These are phyloP conservation scores for Epiblema foenella DNA, from an alignment of 2,888 invertebrate species.

Conservation along the genomic window DNA sequence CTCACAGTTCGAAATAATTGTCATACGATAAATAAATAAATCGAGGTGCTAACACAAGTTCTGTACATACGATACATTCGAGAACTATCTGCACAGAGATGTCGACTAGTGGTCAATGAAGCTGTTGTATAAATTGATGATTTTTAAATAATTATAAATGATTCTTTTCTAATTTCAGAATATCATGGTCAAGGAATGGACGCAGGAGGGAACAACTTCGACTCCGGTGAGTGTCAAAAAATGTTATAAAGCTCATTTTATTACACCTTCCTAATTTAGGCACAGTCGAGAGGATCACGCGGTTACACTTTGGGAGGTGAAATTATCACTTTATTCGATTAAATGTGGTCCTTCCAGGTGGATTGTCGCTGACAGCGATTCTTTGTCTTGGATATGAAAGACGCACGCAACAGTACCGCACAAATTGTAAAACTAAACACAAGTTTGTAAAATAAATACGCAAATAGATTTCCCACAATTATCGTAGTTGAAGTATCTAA, in stretches of 20 bases:
- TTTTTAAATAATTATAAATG: neutral
- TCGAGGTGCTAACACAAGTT: neutral
- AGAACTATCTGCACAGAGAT: too few species aligned
- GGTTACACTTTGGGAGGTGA: neutral
- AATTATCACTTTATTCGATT: neutral
- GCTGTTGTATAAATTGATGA: too few species aligned
- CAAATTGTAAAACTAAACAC: too few species aligned
- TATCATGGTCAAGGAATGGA: conserved; percentile 93
- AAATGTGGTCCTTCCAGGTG: neutral
- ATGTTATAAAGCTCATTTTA: too few species aligned
- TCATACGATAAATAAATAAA: too few species aligned
- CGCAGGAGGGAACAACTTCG: conserved; percentile 91
- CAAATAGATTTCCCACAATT: neutral
- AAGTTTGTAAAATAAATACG: neutral
- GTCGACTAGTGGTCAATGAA: too few species aligned
- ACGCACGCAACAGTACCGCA: too few species aligned
- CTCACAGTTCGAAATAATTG: too few species aligned
- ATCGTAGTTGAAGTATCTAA: conserved; percentile 1
- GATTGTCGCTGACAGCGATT: neutral
- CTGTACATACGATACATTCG: too few species aligned
- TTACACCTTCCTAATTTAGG: neutral
- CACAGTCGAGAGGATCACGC: neutral
- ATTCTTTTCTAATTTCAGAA: conserved; percentile 83
- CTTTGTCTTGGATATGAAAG: neutral
- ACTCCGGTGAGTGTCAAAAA: conserved; percentile 86